Conservation (phyloP, 2,797 vertebrate genomes). For the Tolypeutes matacus region DNA sequence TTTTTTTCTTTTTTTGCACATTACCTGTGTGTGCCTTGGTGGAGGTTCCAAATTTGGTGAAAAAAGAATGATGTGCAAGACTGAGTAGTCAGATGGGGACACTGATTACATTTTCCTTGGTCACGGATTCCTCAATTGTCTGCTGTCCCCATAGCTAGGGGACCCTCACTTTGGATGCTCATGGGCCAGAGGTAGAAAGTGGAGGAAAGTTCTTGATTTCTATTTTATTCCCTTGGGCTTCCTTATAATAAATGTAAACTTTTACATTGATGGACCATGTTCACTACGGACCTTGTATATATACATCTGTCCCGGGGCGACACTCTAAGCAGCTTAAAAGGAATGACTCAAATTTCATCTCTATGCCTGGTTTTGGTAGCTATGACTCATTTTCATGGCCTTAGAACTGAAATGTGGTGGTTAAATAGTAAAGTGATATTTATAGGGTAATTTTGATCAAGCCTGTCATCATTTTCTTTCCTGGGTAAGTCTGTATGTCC, state of each 20-base stretch:
- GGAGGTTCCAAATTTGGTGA: background rate
- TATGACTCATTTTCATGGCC: conserved; percentile 61
- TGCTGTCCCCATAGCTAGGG: background rate
- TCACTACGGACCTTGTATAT: background rate
- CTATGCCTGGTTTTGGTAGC: conserved; percentile 19
- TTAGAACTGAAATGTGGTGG: conserved; percentile 41
- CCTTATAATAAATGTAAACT: background rate
- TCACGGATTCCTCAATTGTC: background rate
- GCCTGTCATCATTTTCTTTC: conserved; percentile 67
- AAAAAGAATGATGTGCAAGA: background rate
- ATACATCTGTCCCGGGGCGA: background rate
- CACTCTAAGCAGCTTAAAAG: background rate
- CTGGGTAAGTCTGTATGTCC: conserved; percentile 60
- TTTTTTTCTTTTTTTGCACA: background rate
- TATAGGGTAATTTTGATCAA: conserved; percentile 75
- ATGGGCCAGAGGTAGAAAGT: accelerated
- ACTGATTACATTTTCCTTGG: background rate
- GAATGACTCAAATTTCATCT: conserved; percentile 45
- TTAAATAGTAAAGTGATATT: conserved; percentile 76
- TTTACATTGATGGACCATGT: background rate
- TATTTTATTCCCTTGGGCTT: background rate
- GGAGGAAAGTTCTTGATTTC: conserved; percentile 14
- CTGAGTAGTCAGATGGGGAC: background rate
- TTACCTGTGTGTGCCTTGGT: background rate
- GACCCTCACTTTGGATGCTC: background rate